phyloP scores from a whole-genome alignment of 2,797 vertebrate species.

The Acropternis orthonyx region DNA sequence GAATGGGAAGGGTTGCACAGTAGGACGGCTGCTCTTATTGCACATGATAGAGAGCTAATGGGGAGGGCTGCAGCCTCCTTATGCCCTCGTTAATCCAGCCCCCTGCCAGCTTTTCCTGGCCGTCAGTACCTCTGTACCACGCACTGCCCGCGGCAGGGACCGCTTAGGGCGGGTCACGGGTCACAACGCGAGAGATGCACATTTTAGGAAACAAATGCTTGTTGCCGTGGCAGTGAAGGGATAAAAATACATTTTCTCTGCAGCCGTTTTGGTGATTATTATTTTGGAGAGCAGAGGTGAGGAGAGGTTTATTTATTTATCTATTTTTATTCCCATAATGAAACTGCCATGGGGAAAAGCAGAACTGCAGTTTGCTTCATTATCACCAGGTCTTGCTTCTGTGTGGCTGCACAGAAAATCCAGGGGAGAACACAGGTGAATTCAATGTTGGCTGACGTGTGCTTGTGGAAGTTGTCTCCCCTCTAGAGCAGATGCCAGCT shows the following conservation, averaged over 20 bases:
- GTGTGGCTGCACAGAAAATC: background rate
- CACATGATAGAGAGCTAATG: constrained; percentile 37
- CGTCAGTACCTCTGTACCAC: fast-evolving
- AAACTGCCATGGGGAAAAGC: background rate
- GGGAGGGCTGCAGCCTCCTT: constrained; percentile 28
- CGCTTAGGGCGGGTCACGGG: background rate
- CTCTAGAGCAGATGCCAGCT: background rate
- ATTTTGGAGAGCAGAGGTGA: background rate
- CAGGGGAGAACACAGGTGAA: background rate
- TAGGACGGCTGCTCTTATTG: constrained; percentile 16
- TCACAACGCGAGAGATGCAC: fast-evolving
- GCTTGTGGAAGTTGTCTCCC: background rate
- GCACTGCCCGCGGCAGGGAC: fast-evolving
- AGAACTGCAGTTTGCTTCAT: background rate
- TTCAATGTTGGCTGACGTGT: fast-evolving
- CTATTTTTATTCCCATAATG: background rate
- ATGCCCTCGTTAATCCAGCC: background rate
- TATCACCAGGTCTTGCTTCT: fast-evolving
- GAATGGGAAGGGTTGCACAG: constrained; percentile 56
- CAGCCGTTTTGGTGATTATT: background rate
- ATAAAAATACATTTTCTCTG: background rate
- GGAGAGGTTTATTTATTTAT: background rate
- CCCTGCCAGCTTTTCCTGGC: background rate
- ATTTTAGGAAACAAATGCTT: background rate
- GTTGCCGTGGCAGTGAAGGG: fast-evolving